Percentiles rank a stretch among this genome's conserved stretches.
These are phyloP conservation scores for Hycleus cichorii DNA, from an alignment of 1,140 invertebrate genomes.

Conservation along the genomic window DNA sequence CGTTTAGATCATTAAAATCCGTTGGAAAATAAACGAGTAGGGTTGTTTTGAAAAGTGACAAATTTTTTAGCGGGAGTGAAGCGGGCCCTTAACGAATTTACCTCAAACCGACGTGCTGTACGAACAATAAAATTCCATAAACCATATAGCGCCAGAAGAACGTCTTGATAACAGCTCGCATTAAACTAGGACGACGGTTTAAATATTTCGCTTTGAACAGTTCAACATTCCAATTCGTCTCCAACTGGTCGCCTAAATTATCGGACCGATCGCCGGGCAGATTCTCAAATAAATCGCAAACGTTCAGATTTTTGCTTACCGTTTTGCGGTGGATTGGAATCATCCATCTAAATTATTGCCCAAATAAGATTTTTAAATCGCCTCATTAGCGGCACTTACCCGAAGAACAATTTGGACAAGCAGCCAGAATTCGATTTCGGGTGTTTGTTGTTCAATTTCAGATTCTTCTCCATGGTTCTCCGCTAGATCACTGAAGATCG, in stretches of 20 bases:
- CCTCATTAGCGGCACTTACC: not conserved
- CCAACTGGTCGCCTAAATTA: constrained; percentile 42
- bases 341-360: constrained; percentile 31
- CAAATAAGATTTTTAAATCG: not conserved
- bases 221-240: constrained; percentile 45
- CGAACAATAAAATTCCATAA: constrained; percentile 40
- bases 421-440: constrained; percentile 23
- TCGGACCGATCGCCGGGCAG: constrained; percentile 30
- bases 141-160: constrained; percentile 41
- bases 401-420: constrained; percentile 27
- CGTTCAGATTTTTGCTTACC: constrained; percentile 25
- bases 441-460: constrained; percentile 23
- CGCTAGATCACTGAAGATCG: no score
- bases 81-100: not conserved
- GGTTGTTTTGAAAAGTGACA: no score
- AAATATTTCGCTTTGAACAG: constrained; percentile 23
- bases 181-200: constrained; percentile 31
- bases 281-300: constrained; percentile 30
- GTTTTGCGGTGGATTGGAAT: constrained; percentile 22
- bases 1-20: no score
- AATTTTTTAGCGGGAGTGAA: not conserved
- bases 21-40: no score
- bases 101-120: constrained; percentile 32
- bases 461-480: not conserved
- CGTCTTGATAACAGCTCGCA: constrained; percentile 41